phyloP scores from a whole-genome alignment of 2,113 vertebrate genomes.

The Rhadina sibilatrix region DNA sequence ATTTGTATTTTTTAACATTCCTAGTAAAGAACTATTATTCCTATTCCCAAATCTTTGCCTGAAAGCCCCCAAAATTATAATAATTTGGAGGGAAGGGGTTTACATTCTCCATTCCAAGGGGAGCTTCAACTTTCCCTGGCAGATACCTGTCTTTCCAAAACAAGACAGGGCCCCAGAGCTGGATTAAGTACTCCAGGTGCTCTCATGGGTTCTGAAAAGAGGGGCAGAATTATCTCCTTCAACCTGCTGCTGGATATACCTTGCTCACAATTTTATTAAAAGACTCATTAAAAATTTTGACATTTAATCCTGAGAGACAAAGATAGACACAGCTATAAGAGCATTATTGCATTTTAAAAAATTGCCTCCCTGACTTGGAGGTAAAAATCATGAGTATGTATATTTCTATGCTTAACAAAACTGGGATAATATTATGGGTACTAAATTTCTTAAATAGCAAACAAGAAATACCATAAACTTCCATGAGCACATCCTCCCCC shows the following conservation, averaged over 20 bases:
- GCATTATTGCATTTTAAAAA: neutral
- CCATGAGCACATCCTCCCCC: neutral
- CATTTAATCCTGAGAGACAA: neutral
- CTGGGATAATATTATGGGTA: accelerated
- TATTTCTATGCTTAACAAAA: neutral
- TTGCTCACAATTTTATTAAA: neutral
- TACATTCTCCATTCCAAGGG: too few species aligned
- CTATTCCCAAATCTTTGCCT: too few species aligned
- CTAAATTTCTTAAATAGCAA: neutral
- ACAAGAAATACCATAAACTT: neutral
- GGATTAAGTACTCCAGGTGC: neutral
- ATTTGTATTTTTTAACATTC: too few species aligned
- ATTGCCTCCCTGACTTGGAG: neutral
- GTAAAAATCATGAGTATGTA: neutral
- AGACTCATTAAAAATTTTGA: neutral
- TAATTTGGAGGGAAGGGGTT: too few species aligned
- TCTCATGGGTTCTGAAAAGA: neutral
- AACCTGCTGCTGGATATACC: neutral
- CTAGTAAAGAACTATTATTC: too few species aligned
- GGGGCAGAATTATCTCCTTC: neutral
- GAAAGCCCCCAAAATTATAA: too few species aligned
- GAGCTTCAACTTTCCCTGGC: too few species aligned
- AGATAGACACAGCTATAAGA: neutral
- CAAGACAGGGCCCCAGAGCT: neutral
- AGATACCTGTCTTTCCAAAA: too few species aligned